Conservation (phyloP, 2,888 invertebrate species). For the Baronia brevicornis region DNA sequence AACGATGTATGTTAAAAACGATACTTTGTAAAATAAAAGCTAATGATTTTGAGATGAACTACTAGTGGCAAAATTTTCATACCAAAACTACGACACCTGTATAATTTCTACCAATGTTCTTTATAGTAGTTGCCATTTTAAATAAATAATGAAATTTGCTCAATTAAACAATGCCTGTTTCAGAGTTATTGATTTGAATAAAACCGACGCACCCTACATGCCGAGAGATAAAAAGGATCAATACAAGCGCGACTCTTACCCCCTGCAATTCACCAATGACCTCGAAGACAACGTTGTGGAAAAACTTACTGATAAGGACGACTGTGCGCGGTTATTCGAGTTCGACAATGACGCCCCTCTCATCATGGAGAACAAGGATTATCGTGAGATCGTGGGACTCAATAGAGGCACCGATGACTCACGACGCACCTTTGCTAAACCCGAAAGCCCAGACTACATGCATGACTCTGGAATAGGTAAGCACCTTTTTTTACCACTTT, state of each 20-base stretch:
- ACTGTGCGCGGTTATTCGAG: constrained; percentile 70
- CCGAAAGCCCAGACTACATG: constrained; percentile 72
- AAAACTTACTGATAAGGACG: constrained; percentile 60
- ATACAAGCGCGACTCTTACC: constrained; percentile 49
- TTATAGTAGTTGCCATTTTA: neutral
- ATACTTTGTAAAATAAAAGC: no score
- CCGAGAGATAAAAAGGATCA: constrained; percentile 51
- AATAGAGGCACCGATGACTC: constrained; percentile 68
- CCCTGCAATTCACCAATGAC: constrained; percentile 36
- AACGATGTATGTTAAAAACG: no score
- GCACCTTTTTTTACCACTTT: constrained; percentile 7
- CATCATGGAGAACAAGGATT: constrained; percentile 69
- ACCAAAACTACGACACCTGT: no score
- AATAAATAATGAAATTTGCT: constrained; percentile 1
- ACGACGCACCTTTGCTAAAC: constrained; percentile 68
- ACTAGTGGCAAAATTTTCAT: no score
- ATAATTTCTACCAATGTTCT: neutral
- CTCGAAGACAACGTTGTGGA: constrained; percentile 61
- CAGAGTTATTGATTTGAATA: constrained; percentile 72
- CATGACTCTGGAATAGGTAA: constrained; percentile 72
- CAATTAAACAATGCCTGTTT: constrained; percentile 22
- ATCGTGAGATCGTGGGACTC: constrained; percentile 61
- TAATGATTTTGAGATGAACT: no score
- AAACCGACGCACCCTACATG: constrained; percentile 59
- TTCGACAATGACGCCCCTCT: constrained; percentile 75